Percentiles rank a stretch among this genome's conserved stretches.
Conservation (phyloP, 2,888 invertebrate species). For the Apotomis turbidana region DNA sequence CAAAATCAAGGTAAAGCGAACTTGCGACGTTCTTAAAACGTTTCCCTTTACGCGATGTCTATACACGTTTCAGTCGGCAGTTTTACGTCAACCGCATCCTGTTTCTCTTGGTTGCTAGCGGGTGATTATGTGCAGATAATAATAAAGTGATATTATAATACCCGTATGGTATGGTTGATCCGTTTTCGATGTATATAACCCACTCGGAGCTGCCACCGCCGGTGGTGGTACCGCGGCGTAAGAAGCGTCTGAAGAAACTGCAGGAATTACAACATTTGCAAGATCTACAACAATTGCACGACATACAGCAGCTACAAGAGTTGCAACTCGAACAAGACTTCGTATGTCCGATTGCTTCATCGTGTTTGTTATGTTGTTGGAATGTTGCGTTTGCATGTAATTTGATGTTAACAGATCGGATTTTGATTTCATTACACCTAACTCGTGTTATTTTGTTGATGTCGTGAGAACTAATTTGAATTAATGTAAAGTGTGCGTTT, state of each 20-base stretch:
- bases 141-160: slow-evolving; percentile 58
- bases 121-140: slow-evolving; percentile 45
- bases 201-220: slow-evolving; percentile 74
- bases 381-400: slow-evolving; percentile 36
- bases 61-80: slow-evolving; percentile 58
- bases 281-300: slow-evolving; percentile 54
- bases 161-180: slow-evolving; percentile 71
- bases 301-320: slow-evolving; percentile 19
- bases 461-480: slow-evolving; percentile 16
- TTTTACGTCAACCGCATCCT: slow-evolving; percentile 64
- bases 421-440: slow-evolving; percentile 27
- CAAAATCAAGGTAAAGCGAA: slow-evolving; percentile 82
- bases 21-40: slow-evolving; percentile 77
- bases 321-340: slow-evolving; percentile 37
- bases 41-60: slow-evolving; percentile 63
- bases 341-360: slow-evolving; percentile 30
- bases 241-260: slow-evolving; percentile 75
- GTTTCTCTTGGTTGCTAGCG: slow-evolving; percentile 56
- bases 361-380: slow-evolving; percentile 36
- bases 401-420: slow-evolving; percentile 22
- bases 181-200: slow-evolving; percentile 77
- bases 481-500: background rate
- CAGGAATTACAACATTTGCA: slow-evolving; percentile 60
- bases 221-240: slow-evolving; percentile 72
- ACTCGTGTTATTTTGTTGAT: slow-evolving; percentile 14